These are phyloP conservation scores for Dicentrarchus labrax DNA, from an alignment of 2,113 vertebrate genomes.

Conservation along the genomic window DNA sequence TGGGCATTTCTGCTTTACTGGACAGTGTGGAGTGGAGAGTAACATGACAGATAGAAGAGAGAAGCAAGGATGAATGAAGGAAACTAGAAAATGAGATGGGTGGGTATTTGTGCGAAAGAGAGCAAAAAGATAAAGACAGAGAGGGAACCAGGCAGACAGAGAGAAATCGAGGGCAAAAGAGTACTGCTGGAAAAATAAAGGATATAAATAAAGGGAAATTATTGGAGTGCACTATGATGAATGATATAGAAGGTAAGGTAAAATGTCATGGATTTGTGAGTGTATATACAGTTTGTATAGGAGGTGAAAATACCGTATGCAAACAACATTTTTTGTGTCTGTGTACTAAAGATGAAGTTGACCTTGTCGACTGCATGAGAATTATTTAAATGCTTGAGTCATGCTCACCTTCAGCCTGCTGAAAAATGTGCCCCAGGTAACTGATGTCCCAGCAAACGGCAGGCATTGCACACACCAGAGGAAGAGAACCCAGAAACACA, in stretches of 20 bases:
- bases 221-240: neutral
- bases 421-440: slow-evolving; percentile 45
- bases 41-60: slow-evolving; percentile 18
- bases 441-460: slow-evolving; percentile 35
- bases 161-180: neutral
- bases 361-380: slow-evolving; percentile 36
- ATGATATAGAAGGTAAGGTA: neutral
- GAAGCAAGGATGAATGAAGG: neutral
- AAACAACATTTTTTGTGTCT: neutral
- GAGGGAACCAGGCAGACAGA: neutral
- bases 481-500: slow-evolving; percentile 47
- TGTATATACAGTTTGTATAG: neutral
- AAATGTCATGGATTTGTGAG: neutral
- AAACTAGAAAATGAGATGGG: neutral
- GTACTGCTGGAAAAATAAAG: neutral
- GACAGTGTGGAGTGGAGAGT: slow-evolving; percentile 23
- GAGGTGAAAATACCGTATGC: neutral
- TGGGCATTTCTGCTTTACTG: slow-evolving; percentile 29
- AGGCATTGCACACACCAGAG: slow-evolving; percentile 20
- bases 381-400: slow-evolving; percentile 53
- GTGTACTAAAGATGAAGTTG: slow-evolving; percentile 7
- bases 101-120: neutral
- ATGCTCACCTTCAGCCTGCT: slow-evolving; percentile 51
- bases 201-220: neutral
- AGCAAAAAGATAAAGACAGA: neutral